Conservation (phyloP, 2,888 invertebrate genomes). For the Chironomus riparius region DNA sequence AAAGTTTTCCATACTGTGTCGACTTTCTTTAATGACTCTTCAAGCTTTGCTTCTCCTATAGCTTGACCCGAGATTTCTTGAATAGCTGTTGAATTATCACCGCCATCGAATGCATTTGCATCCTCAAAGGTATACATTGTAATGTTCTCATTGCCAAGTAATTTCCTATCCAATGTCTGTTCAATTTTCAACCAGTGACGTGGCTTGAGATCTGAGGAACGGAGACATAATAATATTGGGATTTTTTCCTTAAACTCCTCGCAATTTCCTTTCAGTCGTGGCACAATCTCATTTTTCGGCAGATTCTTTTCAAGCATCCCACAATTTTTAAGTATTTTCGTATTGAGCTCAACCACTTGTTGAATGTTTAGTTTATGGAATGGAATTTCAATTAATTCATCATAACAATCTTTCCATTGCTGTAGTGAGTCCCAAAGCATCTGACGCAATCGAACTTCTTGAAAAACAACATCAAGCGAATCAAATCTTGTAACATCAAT, state of each 20-base stretch:
- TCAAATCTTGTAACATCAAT: conserved; percentile 77
- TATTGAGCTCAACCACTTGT: conserved; percentile 56
- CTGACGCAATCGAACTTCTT: conserved; percentile 69
- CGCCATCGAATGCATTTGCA: conserved; percentile 63
- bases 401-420: conserved; percentile 59
- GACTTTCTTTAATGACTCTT: conserved; percentile 69
- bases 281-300: conserved; percentile 70
- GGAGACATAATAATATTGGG: conserved; percentile 68
- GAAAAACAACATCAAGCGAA: conserved; percentile 67
- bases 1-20: conserved; percentile 75
- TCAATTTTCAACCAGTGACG: conserved; percentile 84
- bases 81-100: conserved; percentile 52
- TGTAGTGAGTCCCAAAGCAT: conserved; percentile 70
- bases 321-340: conserved; percentile 60
- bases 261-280: conserved; percentile 64
- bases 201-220: conserved; percentile 67
- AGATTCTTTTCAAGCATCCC: conserved; percentile 75
- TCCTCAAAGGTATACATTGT: conserved; percentile 61
- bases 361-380: conserved; percentile 54
- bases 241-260: conserved; percentile 71
- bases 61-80: conserved; percentile 83
- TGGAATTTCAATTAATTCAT: conserved; percentile 51
- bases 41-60: conserved; percentile 77
- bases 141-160: conserved; percentile 55
- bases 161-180: conserved; percentile 59